Conservation (phyloP, 2,888 invertebrate species). For the Trachelus tabidus region DNA sequence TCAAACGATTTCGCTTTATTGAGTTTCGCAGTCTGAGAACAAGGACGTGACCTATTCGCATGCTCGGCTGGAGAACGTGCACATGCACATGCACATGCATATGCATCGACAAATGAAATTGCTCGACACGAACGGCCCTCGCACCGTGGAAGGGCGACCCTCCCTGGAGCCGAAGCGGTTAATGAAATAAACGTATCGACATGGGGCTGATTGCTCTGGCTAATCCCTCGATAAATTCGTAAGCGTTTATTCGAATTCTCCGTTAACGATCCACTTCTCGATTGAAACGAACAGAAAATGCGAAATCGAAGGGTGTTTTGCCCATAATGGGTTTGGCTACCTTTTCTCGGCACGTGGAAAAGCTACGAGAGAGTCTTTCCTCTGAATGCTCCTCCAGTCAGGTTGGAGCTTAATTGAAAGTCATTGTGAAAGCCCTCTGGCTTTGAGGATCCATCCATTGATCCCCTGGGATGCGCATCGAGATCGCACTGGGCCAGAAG, state of each 20-base stretch:
- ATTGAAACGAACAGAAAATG: background rate
- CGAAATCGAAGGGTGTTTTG: background rate
- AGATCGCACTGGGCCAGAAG: background rate
- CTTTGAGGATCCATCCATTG: background rate
- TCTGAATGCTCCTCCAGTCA: background rate
- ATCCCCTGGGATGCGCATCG: background rate
- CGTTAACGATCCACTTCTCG: background rate
- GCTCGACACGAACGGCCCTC: slow-evolving; percentile 3
- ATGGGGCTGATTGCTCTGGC: slow-evolving; percentile 37
- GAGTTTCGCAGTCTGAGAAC: slow-evolving; percentile 29
- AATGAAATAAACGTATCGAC: slow-evolving; percentile 48
- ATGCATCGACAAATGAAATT: slow-evolving; percentile 45
- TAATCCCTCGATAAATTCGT: slow-evolving; percentile 44
- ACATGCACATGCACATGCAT: slow-evolving; percentile 23
- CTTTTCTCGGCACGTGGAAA: background rate
- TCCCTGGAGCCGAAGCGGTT: slow-evolving; percentile 27
- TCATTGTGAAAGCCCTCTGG: background rate
- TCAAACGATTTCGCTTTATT: slow-evolving; percentile 43
- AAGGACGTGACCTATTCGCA: slow-evolving; percentile 7
- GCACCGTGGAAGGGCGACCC: slow-evolving; percentile 3
- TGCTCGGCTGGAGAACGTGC: slow-evolving; percentile 13
- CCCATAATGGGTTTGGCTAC: background rate
- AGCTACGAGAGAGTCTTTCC: background rate
- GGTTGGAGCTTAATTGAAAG: background rate
- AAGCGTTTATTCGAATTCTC: slow-evolving; percentile 11